Conservation (phyloP, 2,888 invertebrate genomes). For the Halictus ligatus region DNA sequence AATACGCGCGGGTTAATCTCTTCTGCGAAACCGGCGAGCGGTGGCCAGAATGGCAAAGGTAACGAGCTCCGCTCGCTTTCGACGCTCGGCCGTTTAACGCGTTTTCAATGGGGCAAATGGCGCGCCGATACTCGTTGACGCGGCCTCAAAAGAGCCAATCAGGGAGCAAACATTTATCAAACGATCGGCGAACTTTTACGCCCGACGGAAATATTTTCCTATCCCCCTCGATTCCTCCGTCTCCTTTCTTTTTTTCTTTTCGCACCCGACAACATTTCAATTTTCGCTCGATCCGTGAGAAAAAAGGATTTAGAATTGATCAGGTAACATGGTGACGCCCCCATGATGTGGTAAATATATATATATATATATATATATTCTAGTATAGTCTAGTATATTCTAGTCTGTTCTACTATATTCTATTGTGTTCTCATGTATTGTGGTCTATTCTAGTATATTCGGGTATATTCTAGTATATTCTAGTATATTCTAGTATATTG, state of each 20-base stretch:
- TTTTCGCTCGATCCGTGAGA: no score
- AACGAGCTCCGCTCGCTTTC: conserved; percentile 44
- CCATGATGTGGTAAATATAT: no score
- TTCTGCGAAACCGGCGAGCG: conserved; percentile 49
- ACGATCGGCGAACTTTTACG: not conserved
- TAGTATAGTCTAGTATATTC: no score
- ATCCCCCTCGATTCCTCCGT: not conserved
- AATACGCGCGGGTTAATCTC: conserved; percentile 60
- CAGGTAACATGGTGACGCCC: no score
- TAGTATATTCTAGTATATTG: no score
- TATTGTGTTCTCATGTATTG: no score
- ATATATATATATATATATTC: no score
- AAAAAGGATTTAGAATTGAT: no score
- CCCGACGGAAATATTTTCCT: not conserved
- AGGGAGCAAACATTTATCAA: conserved; percentile 5
- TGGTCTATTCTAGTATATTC: no score
- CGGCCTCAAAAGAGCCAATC: conserved; percentile 14
- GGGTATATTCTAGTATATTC: no score
- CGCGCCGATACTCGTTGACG: not conserved
- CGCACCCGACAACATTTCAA: not conserved
- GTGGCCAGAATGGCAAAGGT: conserved; percentile 41
- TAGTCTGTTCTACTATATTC: no score
- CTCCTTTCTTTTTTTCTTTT: not conserved
- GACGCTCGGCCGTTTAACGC: conserved; percentile 33
- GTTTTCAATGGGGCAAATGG: conserved; percentile 25